Percentiles rank a stretch among this genome's conserved stretches.
These are phyloP conservation scores for Lucinisca nassula DNA, from an alignment of 2,888 invertebrate species.

Conservation along the genomic window DNA sequence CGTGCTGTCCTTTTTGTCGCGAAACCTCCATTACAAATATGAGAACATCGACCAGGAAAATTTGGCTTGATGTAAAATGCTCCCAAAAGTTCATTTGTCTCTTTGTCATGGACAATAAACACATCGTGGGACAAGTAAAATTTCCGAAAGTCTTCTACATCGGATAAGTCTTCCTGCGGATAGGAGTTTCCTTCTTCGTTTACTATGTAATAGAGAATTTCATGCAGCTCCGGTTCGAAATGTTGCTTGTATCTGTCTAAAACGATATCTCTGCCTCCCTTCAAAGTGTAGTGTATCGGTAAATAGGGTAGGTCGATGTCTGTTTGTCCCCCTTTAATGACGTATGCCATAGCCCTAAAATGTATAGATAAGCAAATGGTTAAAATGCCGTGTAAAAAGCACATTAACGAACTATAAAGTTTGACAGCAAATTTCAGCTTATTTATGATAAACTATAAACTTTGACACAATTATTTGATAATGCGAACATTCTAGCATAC, in stretches of 20 bases:
- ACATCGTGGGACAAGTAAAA: conserved; percentile 73
- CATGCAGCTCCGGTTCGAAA: conserved; percentile 65
- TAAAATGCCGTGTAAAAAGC: no score
- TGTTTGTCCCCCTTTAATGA: conserved; percentile 57
- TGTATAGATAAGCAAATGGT: no score
- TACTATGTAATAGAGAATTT: conserved; percentile 63
- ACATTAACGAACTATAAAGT: no score
- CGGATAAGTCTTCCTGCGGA: conserved; percentile 68
- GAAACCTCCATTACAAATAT: conserved; percentile 76
- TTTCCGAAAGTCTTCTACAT: conserved; percentile 68
- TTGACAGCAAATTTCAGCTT: no score
- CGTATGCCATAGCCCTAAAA: conserved; percentile 59
- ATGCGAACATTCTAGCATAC: no score
- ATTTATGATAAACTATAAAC: no score
- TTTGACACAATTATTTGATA: no score
- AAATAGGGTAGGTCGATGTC: conserved; percentile 58
- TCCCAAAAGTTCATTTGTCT: conserved; percentile 65
- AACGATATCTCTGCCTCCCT: conserved; percentile 50
- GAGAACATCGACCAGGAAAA: conserved; percentile 76
- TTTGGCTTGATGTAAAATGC: conserved; percentile 77
- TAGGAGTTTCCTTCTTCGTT: conserved; percentile 73
- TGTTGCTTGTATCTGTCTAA: conserved; percentile 56
- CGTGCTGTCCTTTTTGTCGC: conserved; percentile 61
- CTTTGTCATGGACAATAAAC: conserved; percentile 66
- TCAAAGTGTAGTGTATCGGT: conserved; percentile 49